Base-by-base conservation (phyloP, 2,113 vertebrate species). In the Gymnorhina tibicen region DNA sequence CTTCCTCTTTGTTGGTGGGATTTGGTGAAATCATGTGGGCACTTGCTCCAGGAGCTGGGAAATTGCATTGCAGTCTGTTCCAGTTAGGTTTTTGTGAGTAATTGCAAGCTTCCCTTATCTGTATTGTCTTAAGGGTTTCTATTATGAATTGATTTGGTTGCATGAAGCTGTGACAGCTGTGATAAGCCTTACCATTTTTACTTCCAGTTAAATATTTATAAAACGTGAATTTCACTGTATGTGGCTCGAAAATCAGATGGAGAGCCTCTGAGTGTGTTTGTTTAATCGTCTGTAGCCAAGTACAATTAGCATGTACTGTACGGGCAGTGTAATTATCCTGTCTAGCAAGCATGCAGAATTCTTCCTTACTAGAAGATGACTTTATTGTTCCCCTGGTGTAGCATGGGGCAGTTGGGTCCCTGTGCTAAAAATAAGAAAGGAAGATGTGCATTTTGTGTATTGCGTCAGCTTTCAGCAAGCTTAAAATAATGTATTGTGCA, bases 251-350 rank as follows among this genome's bases (percentile, higher is more conserved):
- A 95, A 30, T 75, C 35, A 20, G 41, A 41, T 59, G 56, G 44
- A 2, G 22, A 87, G 32, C 32, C 42, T 83, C 58, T 52, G 42
- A 78, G 69, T 53, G 26, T 42, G 13, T 91, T 87, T 90, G 75
- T 94, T 96, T 75, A 95, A 90, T 82, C 6, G 15, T 94, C 86
- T 93, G 87, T 78, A 55, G 78, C 92, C 70, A 67, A 53, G 41
- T 62, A 75, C 70, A 68, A 49, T 96, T 90, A 88, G n/a, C 49
- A 12, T 16, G 26, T 80, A 23, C 69, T 62, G 47, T 83, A 87
- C 26, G 6, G 66, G 53, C 93, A 88, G 60, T 42, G 47, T 82
- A 91, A 87, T 94, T 93, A 91, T 32, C 67, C 85, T 95, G 73
- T 53, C 69, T 91, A 72, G 53, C 22, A 59, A 66, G 85, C 77